These are phyloP conservation scores for Macaria notata DNA, from an alignment of 2,888 invertebrate species.

Conservation along the genomic window DNA sequence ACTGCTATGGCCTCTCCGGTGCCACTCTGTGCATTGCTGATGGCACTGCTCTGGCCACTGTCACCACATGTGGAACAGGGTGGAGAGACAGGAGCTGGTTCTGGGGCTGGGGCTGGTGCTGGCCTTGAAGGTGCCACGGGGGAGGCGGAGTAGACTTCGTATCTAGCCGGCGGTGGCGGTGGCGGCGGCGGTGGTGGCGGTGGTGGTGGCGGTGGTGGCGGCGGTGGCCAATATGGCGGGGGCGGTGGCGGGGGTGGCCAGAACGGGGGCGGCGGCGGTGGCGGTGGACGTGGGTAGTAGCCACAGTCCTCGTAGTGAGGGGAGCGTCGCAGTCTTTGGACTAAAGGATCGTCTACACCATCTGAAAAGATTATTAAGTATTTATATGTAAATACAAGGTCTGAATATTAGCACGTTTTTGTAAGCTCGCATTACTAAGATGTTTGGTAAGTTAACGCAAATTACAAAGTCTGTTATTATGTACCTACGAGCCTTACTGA, in stretches of 20 bases:
- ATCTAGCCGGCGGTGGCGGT: slow-evolving; percentile 17
- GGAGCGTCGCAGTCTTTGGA: slow-evolving; percentile 56
- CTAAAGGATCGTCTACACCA: slow-evolving; percentile 36
- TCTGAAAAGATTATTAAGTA: slow-evolving; percentile 38
- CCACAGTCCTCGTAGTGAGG: slow-evolving; percentile 46
- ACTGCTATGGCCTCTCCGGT: slow-evolving; percentile 48
- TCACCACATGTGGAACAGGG: slow-evolving; percentile 31
- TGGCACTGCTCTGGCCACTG: slow-evolving; percentile 34
- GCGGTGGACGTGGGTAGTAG: slow-evolving; percentile 39
- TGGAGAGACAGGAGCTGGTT: background rate
- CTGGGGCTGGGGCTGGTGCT: background rate
- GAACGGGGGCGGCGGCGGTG: slow-evolving; percentile 40
- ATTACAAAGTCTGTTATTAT: too few species aligned
- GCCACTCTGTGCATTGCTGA: slow-evolving; percentile 49
- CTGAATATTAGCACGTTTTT: too few species aligned
- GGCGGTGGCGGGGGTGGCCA: slow-evolving; percentile 36
- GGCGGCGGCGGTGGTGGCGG: slow-evolving; percentile 34
- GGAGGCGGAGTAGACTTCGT: slow-evolving; percentile 18
- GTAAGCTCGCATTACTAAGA: too few species aligned
- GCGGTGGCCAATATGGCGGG: slow-evolving; percentile 27
- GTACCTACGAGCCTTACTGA: too few species aligned
- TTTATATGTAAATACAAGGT: background rate
- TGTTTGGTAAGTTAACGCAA: too few species aligned
- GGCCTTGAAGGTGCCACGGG: slow-evolving; percentile 11
- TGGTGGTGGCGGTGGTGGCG: slow-evolving; percentile 32